Base-by-base conservation (phyloP, 2,888 invertebrate genomes). In the Cordilura impudica region DNA sequence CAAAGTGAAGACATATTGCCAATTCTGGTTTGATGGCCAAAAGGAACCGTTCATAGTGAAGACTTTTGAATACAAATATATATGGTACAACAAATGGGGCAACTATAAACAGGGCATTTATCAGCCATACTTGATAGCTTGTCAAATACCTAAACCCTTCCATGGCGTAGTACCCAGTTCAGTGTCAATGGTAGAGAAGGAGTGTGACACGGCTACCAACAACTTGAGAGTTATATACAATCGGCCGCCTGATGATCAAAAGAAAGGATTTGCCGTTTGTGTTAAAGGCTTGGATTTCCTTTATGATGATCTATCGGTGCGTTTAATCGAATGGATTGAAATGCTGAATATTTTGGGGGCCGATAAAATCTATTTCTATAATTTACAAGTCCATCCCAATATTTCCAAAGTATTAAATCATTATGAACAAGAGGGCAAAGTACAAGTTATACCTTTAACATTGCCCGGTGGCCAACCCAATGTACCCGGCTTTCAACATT, bases 51-150 rank as follows among this genome's bases (percentile, higher is more conserved):
- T 94, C 26, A 92, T 96, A 23, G 93, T 95, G 14, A 94, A 95
- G 87, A 94, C 94, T 18, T 93, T 96, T 83, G 97, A 97, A 90
- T 97, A 97, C 91, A 97, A 97, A 88, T 97, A 97, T 89, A 95
- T 97, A 84, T 97, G 97, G 97, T 95, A 96, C 89, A 94, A 94
- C 84, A 96, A 96, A 89, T 97, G 97, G 97, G 97, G 97, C 75
- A 97, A 97, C 90, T 96, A 96, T 90, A 95, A 95, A 87, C 95
- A 97, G 89, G 95, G 95, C 65, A 95, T 97, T 81, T 95, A 96
- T 88, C 97, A 97, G 90, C 97, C 97, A 0, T 97, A 96, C 88
- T 91, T 97, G 83, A 94, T 96, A 82, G 96, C 97, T 18, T 97
- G 97, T 90, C 95, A 95, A 87, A 92, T 97, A 83, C 97, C 97